Evolutionary conservation across 2,797 vertebrate species (phyloP), one percentile per base, ranked within the genome.

Genomic region (Rhinichthys osculus): DNA sequence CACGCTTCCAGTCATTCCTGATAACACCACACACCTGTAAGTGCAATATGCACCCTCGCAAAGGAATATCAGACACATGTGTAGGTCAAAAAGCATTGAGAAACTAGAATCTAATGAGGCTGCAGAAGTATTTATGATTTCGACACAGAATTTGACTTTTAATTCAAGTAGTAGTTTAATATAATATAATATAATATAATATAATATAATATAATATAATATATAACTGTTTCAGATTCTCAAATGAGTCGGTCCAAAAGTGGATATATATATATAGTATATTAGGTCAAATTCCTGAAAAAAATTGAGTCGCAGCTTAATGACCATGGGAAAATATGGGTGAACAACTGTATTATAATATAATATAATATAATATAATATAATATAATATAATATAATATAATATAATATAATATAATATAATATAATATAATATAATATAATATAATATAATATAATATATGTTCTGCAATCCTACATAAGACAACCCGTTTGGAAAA

Each of bases 1-100:
- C 84, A 87, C 19, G 2, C 70, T 79, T 76, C 69, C 78, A 79
- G 59, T 89, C 84, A 69, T 87, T 84, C 84, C 82, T 90, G 79
- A 87, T 83, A 90, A 72, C 86, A 66, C 62, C 38, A 52, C 86
- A 71, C 67, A 84, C 70, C 62, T 83, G 79, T n/a, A 81, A 80
- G 80, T 14, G 35, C 50, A 44, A 42, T 9, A 14, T 70, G 57
- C 67, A 38, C 35, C 21, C 27, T 17, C 57, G 33, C 23, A 78
- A 57, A 83, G 47, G 11, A 81, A 76, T 59, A 79, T 21, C 35
- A 71, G 57, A 16, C 78, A 69, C 14, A 17, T 50, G 52, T 71
- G 38, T 83, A 17, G 64, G 54, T 76, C 69, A 66, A 16, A 83
- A 76, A 66, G 14, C 59, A 38, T 6, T 54, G 33, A 76, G 47